phyloP scores from a whole-genome alignment of 2,113 vertebrate genomes.

The Tupaia tana region DNA sequence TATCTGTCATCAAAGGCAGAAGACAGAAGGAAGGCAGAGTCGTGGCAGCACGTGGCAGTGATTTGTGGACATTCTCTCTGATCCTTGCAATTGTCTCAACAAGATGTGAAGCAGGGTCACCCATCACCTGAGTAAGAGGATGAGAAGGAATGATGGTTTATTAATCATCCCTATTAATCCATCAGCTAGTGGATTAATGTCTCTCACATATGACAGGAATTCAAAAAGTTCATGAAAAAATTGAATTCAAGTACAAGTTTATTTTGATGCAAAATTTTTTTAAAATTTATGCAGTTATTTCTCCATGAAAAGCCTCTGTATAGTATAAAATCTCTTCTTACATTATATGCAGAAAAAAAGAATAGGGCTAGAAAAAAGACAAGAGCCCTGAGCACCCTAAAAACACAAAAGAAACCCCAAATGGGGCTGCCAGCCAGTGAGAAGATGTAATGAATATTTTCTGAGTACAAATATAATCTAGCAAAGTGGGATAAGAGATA shows the following conservation, averaged over 20 bases:
- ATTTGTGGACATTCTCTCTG: neutral
- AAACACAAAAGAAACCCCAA: neutral
- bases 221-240: too few relatives aligned
- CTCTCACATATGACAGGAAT: neutral
- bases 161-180: neutral
- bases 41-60: neutral
- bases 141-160: neutral
- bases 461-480: neutral
- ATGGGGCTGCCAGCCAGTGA: neutral
- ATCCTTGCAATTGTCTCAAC: neutral
- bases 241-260: too few relatives aligned
- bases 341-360: neutral
- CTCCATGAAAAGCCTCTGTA: too few relatives aligned
- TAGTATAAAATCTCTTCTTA: neutral
- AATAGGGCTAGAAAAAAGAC: neutral
- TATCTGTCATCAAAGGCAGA: neutral
- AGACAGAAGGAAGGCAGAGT: neutral
- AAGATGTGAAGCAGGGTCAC: neutral
- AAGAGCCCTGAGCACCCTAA: neutral
- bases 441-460: neutral
- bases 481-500: neutral
- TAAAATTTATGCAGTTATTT: too few relatives aligned
- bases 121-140: neutral
- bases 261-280: too few relatives aligned
- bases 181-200: neutral